Evolutionary conservation across 2,797 vertebrate species (phyloP).

Genomic region (Australoheros facetus): DNA sequence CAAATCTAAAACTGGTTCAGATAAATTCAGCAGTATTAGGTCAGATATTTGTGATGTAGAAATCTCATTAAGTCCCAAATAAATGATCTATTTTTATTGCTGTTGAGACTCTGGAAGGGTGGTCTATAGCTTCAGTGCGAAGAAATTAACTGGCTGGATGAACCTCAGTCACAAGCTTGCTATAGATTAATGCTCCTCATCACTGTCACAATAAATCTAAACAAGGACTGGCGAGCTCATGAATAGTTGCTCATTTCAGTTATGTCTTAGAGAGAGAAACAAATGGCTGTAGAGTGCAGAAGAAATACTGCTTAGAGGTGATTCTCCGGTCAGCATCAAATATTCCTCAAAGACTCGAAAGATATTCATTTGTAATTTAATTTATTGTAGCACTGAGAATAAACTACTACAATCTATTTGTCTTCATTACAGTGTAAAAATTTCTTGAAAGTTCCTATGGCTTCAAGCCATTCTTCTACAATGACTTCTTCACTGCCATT

Average conservation of each 20-base stretch:
- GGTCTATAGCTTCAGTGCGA: not conserved
- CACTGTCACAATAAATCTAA: conserved; percentile 4
- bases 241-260: not conserved
- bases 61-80: not conserved
- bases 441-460: not conserved
- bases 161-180: not conserved
- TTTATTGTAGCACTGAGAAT: not conserved
- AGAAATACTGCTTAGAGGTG: not conserved
- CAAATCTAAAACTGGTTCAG: not conserved
- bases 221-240: not conserved
- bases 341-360: not conserved
- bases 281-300: not conserved
- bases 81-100: not conserved
- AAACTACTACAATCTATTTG: not conserved
- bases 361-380: not conserved
- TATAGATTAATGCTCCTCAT: conserved; percentile 7
- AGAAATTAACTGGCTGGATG: not conserved
- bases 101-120: not conserved
- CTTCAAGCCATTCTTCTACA: not conserved
- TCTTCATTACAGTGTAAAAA: not conserved
- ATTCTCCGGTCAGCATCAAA: not conserved
- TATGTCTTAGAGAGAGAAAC: not conserved
- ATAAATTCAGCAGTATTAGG: not conserved
- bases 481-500: not conserved
- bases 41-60: not conserved